A percentile compares a stretch with the other conserved stretches of the same genome.
These are phyloP conservation scores for Nycteola revayana DNA, from an alignment of 2,888 invertebrate genomes.

Conservation along the genomic window DNA sequence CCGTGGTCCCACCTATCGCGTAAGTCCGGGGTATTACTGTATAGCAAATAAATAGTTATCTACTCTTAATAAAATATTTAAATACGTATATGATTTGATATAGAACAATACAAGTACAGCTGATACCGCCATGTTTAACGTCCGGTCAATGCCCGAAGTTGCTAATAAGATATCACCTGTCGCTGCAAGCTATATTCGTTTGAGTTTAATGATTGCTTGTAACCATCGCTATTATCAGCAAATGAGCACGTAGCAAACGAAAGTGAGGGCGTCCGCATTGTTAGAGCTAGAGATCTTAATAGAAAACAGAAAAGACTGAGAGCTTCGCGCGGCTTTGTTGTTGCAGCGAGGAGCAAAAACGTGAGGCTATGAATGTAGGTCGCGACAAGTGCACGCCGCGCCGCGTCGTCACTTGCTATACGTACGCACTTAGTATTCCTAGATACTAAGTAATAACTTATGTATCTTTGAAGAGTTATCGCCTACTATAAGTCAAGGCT, in stretches of 20 bases:
- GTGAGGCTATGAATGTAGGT: constrained; percentile 67
- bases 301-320: constrained; percentile 66
- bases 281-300: constrained; percentile 65
- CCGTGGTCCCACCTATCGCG: too few relatives aligned
- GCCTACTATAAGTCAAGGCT: too few relatives aligned
- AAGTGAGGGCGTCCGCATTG: constrained; percentile 75
- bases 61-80: too few relatives aligned
- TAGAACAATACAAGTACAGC: too few relatives aligned
- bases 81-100: too few relatives aligned
- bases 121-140: too few relatives aligned
- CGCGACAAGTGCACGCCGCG: constrained; percentile 67
- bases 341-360: constrained; percentile 59
- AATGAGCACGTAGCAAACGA: constrained; percentile 62
- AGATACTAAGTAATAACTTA: too few relatives aligned
- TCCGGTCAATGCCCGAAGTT: too few relatives aligned
- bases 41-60: too few relatives aligned
- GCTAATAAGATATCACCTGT: constrained; percentile 21
- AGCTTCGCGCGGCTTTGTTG: constrained; percentile 46
- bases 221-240: constrained; percentile 43
- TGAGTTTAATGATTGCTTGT: constrained; percentile 39
- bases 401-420: constrained; percentile 43
- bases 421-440: constrained; percentile 10
- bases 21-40: too few relatives aligned
- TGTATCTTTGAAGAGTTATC: too few relatives aligned
- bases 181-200: constrained; percentile 28